phyloP scores from a whole-genome alignment of 2,113 vertebrate species.

The Ovibos moschatus region DNA sequence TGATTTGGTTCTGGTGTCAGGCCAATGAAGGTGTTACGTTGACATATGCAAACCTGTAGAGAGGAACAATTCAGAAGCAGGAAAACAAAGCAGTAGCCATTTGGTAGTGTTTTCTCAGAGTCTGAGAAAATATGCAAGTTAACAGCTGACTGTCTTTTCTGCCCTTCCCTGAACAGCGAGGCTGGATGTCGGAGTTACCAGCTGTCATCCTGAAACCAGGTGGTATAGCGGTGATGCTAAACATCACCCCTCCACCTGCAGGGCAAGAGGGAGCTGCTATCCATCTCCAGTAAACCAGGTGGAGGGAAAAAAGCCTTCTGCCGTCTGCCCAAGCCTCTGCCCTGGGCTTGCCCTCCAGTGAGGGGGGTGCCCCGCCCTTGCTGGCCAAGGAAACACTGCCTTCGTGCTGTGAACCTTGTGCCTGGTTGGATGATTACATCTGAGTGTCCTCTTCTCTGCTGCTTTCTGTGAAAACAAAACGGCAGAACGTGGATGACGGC shows the following conservation, averaged over 20 bases:
- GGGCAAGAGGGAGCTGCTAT: background rate
- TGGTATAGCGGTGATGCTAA: background rate
- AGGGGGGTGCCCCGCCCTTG: background rate
- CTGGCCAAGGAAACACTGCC: background rate
- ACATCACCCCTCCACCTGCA: background rate
- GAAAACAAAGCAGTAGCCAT: background rate
- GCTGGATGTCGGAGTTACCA: background rate
- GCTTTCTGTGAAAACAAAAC: background rate
- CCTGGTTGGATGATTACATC: background rate
- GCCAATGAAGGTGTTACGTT: background rate
- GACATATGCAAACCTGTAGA: background rate
- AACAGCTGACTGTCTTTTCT: background rate
- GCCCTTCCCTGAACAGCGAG: background rate
- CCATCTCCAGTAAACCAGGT: background rate
- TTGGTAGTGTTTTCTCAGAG: slow-evolving; percentile 20
- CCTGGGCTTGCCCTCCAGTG: background rate
- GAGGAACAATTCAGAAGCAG: background rate
- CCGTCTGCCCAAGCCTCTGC: rapidly evolving
- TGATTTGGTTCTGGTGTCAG: background rate
- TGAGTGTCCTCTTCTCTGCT: background rate
- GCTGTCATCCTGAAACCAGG: background rate
- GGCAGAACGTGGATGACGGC: rapidly evolving
- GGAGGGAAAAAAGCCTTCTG: background rate
- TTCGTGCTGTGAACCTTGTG: background rate
- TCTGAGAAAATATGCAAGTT: background rate